Evolutionary conservation across 2,797 vertebrate genomes (phyloP).

Genomic region (Notolepis coatsorum): DNA sequence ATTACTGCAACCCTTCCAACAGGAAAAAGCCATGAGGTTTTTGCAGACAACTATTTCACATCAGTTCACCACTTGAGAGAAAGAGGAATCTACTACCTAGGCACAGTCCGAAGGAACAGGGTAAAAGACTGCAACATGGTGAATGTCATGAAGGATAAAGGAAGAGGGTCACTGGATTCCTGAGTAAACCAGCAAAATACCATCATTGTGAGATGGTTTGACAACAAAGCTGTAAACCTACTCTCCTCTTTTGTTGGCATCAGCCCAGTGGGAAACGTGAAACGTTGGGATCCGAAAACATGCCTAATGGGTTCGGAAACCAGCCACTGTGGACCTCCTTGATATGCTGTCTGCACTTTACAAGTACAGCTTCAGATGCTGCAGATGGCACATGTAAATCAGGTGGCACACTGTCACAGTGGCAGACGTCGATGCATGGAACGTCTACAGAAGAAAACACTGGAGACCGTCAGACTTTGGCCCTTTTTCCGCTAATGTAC

Average conservation of each 20-base stretch:
- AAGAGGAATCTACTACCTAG: conserved; percentile 34
- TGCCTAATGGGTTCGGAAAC: conserved; percentile 41
- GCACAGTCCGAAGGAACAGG: conserved; percentile 31
- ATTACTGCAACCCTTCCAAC: conserved; percentile 40
- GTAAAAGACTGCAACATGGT: conserved; percentile 19
- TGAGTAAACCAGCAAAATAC: conserved; percentile 28
- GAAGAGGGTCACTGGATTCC: conserved; percentile 33
- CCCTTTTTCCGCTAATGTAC: too few relatives aligned
- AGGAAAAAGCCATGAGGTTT: conserved; percentile 33
- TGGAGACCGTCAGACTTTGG: too few relatives aligned
- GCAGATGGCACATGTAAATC: conserved; percentile 47
- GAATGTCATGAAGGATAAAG: conserved; percentile 29
- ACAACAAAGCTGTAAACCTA: conserved; percentile 49
- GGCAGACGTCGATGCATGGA: conserved; percentile 50
- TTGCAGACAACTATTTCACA: conserved; percentile 35
- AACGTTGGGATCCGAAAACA: conserved; percentile 37
- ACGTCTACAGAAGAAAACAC: conserved; percentile 50
- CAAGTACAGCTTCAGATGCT: conserved; percentile 36
- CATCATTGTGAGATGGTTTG: conserved; percentile 38
- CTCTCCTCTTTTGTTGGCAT: conserved; percentile 24
- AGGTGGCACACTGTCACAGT: conserved; percentile 51
- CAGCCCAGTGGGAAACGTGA: conserved; percentile 20
- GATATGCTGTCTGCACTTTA: conserved; percentile 33
- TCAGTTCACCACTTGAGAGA: conserved; percentile 35
- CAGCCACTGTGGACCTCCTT: conserved; percentile 43